Evolutionary conservation across 2,797 vertebrate genomes (phyloP).

Genomic region (Coregonus sp.): DNA sequence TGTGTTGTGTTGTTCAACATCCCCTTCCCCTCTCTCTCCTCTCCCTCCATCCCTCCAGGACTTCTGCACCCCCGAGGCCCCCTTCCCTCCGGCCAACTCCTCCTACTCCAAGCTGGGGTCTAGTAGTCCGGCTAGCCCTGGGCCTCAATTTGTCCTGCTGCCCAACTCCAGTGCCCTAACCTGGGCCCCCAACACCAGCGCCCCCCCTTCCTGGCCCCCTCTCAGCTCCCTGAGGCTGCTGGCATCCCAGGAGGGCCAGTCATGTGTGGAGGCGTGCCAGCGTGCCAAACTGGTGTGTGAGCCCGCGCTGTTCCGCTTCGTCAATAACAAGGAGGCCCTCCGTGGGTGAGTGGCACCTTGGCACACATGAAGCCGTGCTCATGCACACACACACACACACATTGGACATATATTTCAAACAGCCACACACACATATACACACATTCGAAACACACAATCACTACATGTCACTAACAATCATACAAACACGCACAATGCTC

Average conservation of each 20-base stretch:
- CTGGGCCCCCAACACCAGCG: constrained; percentile 75
- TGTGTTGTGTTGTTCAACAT: no score
- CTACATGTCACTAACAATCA: neutral
- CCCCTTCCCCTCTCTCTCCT: neutral
- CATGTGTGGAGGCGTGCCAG: constrained; percentile 85
- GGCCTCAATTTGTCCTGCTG: constrained; percentile 75
- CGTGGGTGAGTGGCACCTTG: constrained; percentile 74
- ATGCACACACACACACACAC: neutral
- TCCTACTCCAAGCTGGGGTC: constrained; percentile 63
- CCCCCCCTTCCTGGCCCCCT: constrained; percentile 80
- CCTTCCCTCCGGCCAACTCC: constrained; percentile 64
- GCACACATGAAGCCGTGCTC: neutral
- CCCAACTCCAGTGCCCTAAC: constrained; percentile 81
- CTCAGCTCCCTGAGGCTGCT: constrained; percentile 82
- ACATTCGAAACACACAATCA: neutral
- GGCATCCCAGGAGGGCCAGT: constrained; percentile 78
- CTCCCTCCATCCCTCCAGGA: constrained; percentile 58
- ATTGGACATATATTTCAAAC: neutral
- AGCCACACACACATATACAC: neutral
- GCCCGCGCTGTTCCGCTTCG: constrained; percentile 87
- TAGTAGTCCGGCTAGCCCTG: constrained; percentile 34
- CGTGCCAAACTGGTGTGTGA: constrained; percentile 83
- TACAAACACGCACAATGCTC: neutral
- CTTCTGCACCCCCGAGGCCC: constrained; percentile 67
- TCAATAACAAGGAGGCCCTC: constrained; percentile 89